Evolutionary conservation across 2,113 vertebrate genomes (phyloP), one percentile per base, ranked within the genome.

Genomic region (Eleginops maclovinus): DNA sequence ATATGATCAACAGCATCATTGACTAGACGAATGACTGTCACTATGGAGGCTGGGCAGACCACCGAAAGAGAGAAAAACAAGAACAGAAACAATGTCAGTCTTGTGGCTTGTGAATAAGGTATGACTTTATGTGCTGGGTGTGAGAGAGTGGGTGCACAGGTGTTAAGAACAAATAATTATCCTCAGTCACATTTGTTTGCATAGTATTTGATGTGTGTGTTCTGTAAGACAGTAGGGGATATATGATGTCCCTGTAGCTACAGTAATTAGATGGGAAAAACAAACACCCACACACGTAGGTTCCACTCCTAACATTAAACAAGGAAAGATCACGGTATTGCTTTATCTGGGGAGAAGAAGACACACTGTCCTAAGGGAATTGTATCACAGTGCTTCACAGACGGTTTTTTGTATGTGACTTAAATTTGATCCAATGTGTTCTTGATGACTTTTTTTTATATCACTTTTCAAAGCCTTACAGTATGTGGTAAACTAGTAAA

Each of bases 1-100:
- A 91, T 88, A 68, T 91, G 68, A 69, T 92, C 91, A 24, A 92
- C 91, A 2, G 91, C 83, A 40, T 93, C 88, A n/a, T 92, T 93
- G 83, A 92, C 91, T 3, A 92, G 89, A 71, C 90, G 91, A 74
- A 93, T 92, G 74, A 93, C 92, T n/a, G 91, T 93, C 83, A 92
- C 92, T 72, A 93, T 91, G 81, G 92, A 93, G 51, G 89, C 92
- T 93, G 8, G 31, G 43, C 46, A 56, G 69, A 64, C 49, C 6
- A 62, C 66, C 84, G 46, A 82, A n/a, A 65, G 26, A 73, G 46
- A 72, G 16, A 63, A 56, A 31, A 54, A 69, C 43, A 67, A 69
- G 28, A 70, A 50, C 13, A 75, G 7, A 56, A 60, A 73, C 31
- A 77, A 73, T 62, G 15, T 83, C 36, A 79, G 59, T 16, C n/a